Conservation (phyloP, 1,140 invertebrate genomes). For the Phymorhynchus buccinoides region DNA sequence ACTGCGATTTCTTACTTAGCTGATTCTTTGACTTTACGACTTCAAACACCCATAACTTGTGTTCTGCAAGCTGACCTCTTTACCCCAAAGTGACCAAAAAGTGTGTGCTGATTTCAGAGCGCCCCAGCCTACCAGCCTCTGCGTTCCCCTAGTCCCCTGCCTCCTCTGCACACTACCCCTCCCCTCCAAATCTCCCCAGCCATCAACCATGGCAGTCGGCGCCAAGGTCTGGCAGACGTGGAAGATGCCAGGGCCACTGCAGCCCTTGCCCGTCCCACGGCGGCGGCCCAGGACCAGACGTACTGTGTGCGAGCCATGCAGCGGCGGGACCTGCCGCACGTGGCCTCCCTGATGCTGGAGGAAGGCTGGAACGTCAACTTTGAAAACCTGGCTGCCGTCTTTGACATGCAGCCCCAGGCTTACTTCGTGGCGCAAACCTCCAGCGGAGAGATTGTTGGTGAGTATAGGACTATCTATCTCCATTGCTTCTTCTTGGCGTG, state of each 20-base stretch:
- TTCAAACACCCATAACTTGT: neutral
- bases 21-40: no score
- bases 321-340: neutral
- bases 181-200: neutral
- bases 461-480: neutral
- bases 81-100: neutral
- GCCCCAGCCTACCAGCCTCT: neutral
- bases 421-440: constrained; percentile 30
- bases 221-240: neutral
- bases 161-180: neutral
- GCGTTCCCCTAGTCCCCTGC: neutral
- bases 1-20: no score
- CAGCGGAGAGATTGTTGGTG: constrained; percentile 14
- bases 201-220: neutral
- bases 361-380: constrained; percentile 35
- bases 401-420: constrained; percentile 16
- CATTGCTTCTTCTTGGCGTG: neutral
- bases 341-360: neutral
- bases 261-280: neutral
- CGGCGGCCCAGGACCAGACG: neutral
- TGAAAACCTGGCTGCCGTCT: constrained; percentile 34
- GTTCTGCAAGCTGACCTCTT: neutral
- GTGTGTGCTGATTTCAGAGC: neutral
- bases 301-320: neutral
- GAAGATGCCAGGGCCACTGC: neutral